Evolutionary conservation across 1,140 invertebrate species (phyloP).

Genomic region (Drosophila persimilis): DNA sequence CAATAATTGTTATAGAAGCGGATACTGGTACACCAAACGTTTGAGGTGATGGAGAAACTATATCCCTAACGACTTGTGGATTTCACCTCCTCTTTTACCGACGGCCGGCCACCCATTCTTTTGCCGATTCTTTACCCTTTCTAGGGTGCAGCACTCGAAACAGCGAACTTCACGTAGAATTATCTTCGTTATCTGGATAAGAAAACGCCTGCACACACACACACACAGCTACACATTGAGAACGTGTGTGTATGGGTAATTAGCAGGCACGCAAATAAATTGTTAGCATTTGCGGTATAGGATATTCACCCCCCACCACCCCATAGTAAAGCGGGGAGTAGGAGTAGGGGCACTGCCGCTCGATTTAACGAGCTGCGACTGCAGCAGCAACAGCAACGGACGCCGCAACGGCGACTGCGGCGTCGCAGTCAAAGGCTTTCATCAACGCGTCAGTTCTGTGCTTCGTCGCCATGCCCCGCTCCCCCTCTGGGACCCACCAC

Average conservation of each 20-base stretch:
- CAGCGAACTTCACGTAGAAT: conserved; percentile 25
- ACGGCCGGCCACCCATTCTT: too few relatives aligned
- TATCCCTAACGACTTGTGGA: too few relatives aligned
- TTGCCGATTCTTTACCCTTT: conserved; percentile 1
- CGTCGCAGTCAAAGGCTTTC: conserved; percentile 56
- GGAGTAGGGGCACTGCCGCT: conserved; percentile 41
- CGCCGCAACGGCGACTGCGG: conserved; percentile 1
- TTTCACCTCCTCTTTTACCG: too few relatives aligned
- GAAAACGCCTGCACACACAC: conserved; percentile 39
- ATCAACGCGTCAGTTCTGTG: conserved; percentile 39
- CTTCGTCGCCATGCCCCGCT: conserved; percentile 9
- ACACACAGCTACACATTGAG: conserved; percentile 3
- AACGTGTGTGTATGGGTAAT: conserved; percentile 60
- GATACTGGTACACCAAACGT: too few relatives aligned
- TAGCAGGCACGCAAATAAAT: conserved; percentile 70
- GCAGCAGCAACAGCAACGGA: conserved; percentile 24
- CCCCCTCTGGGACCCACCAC: conserved; percentile 56
- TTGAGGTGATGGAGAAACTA: too few relatives aligned
- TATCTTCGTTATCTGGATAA: conserved; percentile 50
- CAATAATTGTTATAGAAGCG: too few relatives aligned
- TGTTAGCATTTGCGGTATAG: conserved; percentile 54
- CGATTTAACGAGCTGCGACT: conserved; percentile 76
- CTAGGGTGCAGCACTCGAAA: conserved; percentile 28
- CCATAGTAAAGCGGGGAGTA: background rate
- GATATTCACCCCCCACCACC: conserved; percentile 12